Base-by-base conservation (phyloP, 2,888 invertebrate genomes). In the Drosophila paramelanica region DNA sequence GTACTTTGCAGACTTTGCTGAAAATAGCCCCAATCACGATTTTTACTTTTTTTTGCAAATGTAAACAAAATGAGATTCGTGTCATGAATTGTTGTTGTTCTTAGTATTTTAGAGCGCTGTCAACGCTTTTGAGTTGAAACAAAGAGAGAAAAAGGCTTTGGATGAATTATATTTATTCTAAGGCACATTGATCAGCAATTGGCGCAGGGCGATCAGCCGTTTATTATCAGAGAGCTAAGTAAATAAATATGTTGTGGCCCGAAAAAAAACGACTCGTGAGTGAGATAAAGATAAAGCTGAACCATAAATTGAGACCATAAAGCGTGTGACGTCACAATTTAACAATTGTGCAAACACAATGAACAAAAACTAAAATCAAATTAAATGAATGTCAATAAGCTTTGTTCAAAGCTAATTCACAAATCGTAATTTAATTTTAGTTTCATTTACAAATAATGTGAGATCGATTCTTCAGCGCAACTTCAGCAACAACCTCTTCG, bases 1-100 rank as follows among this genome's bases (percentile, higher is more conserved):
- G 20, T 60, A n/a, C 8, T 25, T 42, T 36, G 42, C 17, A 23
- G 57, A 58, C 33, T 60, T 11, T 20, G 43, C 20, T 14, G 45
- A 60, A 33, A 60, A 33, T 11, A 45, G 25, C 14, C 25, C 45
- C 13, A 17, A 38, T 17, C 45, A 25, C 45, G 36, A 36, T 45
- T 60, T 60, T 8, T 4, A 36, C 41, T 23, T 23, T 20, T 31
- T 20, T 25, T 41, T 17, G 13, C 33, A 31, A 55, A 43, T 55
- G 33, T 45, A 55, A 55, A 36, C 45, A 45, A 49, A 20, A 1
- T 8, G 27, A 27, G 10, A 20, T n/a, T 25, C 62, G 23, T 33
- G 17, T 8, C 10, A 11, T n/a, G n/a, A 20, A 6, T 20, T 43
- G 3, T 23, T 43, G 13, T 52, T 27, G 3, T 60, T 43, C 3